Percentiles rank a stretch among this genome's conserved stretches.
Evolutionary conservation across 2,797 vertebrate species (phyloP).

Genomic region (Melanotaenia maccullochi): DNA sequence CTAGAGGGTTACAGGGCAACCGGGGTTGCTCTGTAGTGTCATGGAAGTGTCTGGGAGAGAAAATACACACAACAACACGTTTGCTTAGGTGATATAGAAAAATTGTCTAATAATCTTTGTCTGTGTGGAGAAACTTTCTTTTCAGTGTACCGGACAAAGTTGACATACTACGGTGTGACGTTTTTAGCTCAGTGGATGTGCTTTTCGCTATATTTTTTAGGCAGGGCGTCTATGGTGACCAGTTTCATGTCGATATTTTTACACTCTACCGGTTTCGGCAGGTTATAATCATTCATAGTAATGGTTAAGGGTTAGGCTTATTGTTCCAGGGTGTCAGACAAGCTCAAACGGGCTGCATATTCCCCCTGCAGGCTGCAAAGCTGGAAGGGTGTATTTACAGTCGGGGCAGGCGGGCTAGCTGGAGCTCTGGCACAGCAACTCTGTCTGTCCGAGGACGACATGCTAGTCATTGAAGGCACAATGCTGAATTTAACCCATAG

Average conservation of each 20-base stretch:
- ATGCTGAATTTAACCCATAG: neutral
- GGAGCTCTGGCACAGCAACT: slow-evolving; percentile 15
- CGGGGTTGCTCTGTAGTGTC: slow-evolving; percentile 62
- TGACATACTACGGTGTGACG: slow-evolving; percentile 34
- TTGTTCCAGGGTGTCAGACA: slow-evolving; percentile 4
- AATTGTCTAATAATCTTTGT: neutral
- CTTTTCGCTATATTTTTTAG: slow-evolving; percentile 2
- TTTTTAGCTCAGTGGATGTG: slow-evolving; percentile 17
- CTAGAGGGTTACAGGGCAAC: slow-evolving; percentile 73
- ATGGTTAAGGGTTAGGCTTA: neutral
- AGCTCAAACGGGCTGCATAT: neutral
- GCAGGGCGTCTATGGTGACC: slow-evolving; percentile 34
- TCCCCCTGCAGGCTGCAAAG: neutral
- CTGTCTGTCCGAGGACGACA: slow-evolving; percentile 4
- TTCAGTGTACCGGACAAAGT: slow-evolving; percentile 65
- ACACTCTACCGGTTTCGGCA: slow-evolving; percentile 2
- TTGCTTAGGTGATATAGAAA: slow-evolving; percentile 25
- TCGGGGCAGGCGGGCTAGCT: neutral
- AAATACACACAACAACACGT: slow-evolving; percentile 10
- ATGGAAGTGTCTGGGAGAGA: slow-evolving; percentile 23
- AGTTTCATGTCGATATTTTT: slow-evolving; percentile 20
- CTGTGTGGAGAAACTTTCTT: slow-evolving; percentile 57
- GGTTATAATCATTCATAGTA: neutral
- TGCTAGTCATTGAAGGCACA: slow-evolving; percentile 2
- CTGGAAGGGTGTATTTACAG: no score